Base-by-base conservation (phyloP, 2,797 vertebrate genomes). In the Cetoscarus ocellatus region DNA sequence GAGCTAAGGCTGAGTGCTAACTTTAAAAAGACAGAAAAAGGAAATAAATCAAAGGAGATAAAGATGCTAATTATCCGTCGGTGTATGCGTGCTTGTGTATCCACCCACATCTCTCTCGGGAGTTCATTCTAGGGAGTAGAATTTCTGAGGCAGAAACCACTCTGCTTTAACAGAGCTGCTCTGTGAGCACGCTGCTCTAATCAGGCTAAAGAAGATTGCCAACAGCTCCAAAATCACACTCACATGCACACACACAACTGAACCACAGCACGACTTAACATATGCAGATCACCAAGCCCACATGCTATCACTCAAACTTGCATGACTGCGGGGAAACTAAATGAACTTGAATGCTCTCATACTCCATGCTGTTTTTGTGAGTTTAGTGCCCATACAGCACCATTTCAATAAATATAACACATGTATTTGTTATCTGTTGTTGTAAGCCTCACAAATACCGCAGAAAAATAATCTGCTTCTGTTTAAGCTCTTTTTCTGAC, bases 241-340 rank as follows among this genome's bases (percentile, higher is more conserved):
- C 36, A 1, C 36, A 53, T 42, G 40, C 51, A 60, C 4, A 10
- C 13, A n/a, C 62, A 59, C 64, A 51, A 67, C 57, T 69, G 74
- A 55, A 75, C 40, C 40, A 48, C 17, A 60, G 73, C 58, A 18
- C 47, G 53, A 40, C 40, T 14, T 56, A 79, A 45, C 71, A 75
- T 67, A 83, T 60, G 74, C 18, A 63, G 38, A 36, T 50, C 72
- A 78, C 8, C 55, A 43, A 73, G 70, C 39, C 54, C 58, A 79
- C 73, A 63, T 4, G 53, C 40, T 52, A 10, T 15, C 1, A 8
- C 63, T 42, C 70, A 71, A 62, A 52, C 5, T 36, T 10, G 27
- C 47, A 69, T 27, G n/a, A 47, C 40, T 3, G 14, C 15, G 17
- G 27, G 1, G n/a, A 58, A 61, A 45, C 35, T 10, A 42, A 45